Evolutionary conservation across 2,797 vertebrate genomes (phyloP), one percentile per base, ranked within the genome.

Genomic region (Tenualosa ilisha): DNA sequence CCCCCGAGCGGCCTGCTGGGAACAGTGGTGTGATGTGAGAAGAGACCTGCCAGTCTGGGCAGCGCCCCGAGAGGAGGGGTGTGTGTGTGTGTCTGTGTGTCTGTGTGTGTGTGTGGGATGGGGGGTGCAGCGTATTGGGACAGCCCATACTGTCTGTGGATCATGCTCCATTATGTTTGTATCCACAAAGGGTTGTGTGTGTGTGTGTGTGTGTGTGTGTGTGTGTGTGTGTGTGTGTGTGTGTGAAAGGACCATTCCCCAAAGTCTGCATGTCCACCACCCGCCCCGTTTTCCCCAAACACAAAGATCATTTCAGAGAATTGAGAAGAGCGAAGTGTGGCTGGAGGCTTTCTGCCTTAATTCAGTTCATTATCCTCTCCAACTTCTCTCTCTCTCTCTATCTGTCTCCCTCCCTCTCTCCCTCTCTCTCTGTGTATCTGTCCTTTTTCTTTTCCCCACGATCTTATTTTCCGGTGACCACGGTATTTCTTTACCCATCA

Each of bases 1-100:
- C 72, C 72, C 95, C 90, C 93, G 93, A 90, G 93, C 95, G 92
- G 93, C 94, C 96, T 95, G 92, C 92, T 92, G 96, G 96, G 96
- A 96, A 92, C 91, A 94, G 93, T 94, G 90, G 92, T 95, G 94
- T 96, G 96, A 96, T 91, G 92, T 92, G 92, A 91, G 91, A 94
- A 91, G 91, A 92, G 94, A 94, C 93, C 92, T 93, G 94, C 92
- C 93, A 93, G 94, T 94, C 93, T 93, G 93, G 94, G 94, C 65
- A 94, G 94, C 88, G 92, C 93, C 92, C 92, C 93, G 83, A 88
- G 93, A 94, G 94, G 92, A 92, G 91, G 56, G 50, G 50, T 51
- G 50, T 51, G 50, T 51, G 50, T 51, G 8, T 51, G 50, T 51
- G 0, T 51, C 2, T 51, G 50, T 51, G 61, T 26, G n/a, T 63